A percentile compares a stretch with the other conserved stretches of the same genome.
Conservation (phyloP, 2,888 invertebrate species). For the Chirona hameri region DNA sequence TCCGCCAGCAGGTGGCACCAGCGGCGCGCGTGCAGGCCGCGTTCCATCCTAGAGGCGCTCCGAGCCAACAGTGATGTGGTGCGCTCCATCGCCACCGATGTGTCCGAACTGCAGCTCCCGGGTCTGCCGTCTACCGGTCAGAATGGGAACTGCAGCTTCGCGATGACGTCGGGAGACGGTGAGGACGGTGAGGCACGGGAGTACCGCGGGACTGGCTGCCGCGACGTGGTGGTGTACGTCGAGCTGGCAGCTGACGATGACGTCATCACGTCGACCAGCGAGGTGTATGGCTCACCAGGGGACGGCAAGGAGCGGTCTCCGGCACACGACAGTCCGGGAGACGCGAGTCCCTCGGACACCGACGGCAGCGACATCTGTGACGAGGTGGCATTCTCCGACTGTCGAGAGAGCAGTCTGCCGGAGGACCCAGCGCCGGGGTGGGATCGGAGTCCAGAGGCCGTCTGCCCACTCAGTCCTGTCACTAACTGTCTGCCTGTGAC, state of each 20-base stretch:
- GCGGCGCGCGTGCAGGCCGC: neutral
- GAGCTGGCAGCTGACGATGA: neutral
- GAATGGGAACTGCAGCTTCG: neutral
- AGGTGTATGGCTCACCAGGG: neutral
- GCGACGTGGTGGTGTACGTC: neutral
- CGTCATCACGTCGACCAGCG: neutral
- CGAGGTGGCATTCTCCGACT: neutral
- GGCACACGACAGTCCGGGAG: neutral
- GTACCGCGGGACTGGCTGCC: neutral
- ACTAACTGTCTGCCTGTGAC: neutral
- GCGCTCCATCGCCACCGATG: neutral
- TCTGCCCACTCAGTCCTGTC: neutral
- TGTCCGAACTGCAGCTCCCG: neutral
- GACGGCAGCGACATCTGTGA: neutral
- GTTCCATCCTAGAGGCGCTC: neutral
- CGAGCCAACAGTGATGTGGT: neutral
- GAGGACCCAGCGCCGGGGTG: neutral
- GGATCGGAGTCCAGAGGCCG: neutral
- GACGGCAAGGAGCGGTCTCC: neutral
- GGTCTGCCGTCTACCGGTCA: neutral
- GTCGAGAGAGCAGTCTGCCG: too few species aligned
- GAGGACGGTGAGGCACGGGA: neutral
- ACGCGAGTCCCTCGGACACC: neutral
- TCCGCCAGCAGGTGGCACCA: neutral
- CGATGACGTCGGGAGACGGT: neutral